These are phyloP conservation scores for Scomber scombrus DNA, from an alignment of 2,113 vertebrate genomes.

Conservation along the genomic window DNA sequence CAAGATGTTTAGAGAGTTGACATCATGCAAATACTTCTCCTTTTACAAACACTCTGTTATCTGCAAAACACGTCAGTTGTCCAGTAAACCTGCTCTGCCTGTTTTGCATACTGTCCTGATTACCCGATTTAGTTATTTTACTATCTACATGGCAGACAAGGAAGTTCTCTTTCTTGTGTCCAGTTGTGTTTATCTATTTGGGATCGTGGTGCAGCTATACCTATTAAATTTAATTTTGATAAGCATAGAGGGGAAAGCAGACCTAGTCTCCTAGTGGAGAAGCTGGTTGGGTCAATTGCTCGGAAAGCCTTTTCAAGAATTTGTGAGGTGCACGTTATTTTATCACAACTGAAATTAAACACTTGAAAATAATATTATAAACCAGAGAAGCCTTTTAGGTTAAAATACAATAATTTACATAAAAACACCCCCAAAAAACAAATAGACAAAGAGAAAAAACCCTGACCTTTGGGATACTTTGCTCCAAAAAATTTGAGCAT, in stretches of 20 bases:
- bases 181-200: slow-evolving; percentile 20
- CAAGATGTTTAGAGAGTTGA: not conserved
- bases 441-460: no score
- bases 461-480: no score
- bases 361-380: not conserved
- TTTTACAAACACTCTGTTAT: slow-evolving; percentile 38
- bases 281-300: not conserved
- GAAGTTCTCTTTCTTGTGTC: slow-evolving; percentile 19
- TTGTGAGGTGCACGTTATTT: slow-evolving; percentile 19
- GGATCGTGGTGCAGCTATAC: not conserved
- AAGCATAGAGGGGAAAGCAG: not conserved
- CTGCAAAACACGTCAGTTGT: slow-evolving; percentile 17
- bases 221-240: not conserved
- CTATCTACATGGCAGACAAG: slow-evolving; percentile 30
- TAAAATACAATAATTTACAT: not conserved
- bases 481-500: no score
- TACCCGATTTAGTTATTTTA: slow-evolving; percentile 37
- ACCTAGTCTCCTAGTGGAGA: not conserved
- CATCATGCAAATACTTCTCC: slow-evolving; percentile 17
- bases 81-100: slow-evolving; percentile 20
- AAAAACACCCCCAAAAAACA: not conserved
- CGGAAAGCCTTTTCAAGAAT: not conserved
- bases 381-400: not conserved
- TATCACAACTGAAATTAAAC: slow-evolving; percentile 2
- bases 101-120: slow-evolving; percentile 40